Base-by-base conservation (phyloP, 2,797 vertebrate species). In the Phoebastria nigripes region DNA sequence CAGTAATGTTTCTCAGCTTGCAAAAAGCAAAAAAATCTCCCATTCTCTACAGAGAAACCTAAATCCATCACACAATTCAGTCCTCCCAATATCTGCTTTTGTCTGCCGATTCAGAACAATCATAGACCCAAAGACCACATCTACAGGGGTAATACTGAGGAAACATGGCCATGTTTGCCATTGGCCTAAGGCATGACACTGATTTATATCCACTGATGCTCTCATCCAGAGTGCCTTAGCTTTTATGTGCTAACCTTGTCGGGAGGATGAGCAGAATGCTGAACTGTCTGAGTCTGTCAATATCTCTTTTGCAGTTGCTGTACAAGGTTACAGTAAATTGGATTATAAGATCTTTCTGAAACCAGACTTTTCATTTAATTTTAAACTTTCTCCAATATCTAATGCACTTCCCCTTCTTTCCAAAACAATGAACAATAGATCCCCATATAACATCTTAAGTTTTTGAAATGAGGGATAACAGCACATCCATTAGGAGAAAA, bases 331-430 rank as follows among this genome's bases (percentile, higher is more conserved):
- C 24, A 52, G 28, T 59, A 89, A 93, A 94, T 59, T 79, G 39
- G 46, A 73, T 79, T 82, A 62, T 76, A 79, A 58, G 22, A 82
- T 66, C 14, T 66, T 94, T 81, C 65, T 91, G 76, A 91, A 88
- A 83, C 15, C 7, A 42, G 39, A 70, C 14, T 55, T 94, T 93
- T 79, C 8, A 7, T 69, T 76, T 87, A 0, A 11, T 82, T 87
- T 89, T 76, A 89, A 92, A 84, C 66, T 89, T 96, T 90, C 66
- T 47, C 33, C 31, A 47, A 5, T 79, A 70, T 6, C 15, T 62
- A 44, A 62, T 52, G 25, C 7, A 66, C 17, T 93, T 81, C 24
- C 24, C 76, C 7, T 51, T 87, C 33, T 67, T 91, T 77, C 22
- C 9, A 54, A 91, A 82, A 46, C 41, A 72, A 54, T 26, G 37